Base-by-base conservation (phyloP, 2,113 vertebrate genomes). In the Callithrix jacchus region DNA sequence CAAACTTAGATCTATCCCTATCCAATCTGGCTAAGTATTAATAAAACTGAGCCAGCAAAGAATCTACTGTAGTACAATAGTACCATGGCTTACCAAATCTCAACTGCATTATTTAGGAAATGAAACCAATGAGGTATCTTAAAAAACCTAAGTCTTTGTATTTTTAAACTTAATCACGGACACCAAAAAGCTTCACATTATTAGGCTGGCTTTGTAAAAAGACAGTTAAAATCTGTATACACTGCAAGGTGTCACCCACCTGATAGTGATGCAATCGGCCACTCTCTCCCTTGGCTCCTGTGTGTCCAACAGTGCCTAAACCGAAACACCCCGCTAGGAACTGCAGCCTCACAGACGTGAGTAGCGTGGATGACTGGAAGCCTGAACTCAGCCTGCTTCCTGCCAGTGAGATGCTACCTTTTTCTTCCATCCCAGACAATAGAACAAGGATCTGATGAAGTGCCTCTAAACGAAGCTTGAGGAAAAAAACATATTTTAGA, bases 321-420 rank as follows among this genome's bases (percentile, higher is more conserved):
- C 99, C 99, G 80, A 99, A 99, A 96, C 99, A 99, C 6, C 99
- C 99, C 16, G 99, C 99, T 93, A 99, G 99, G 96, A 99, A 99
- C 95, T 99, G 99, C 52, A 99, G 97, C 96, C 99, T 98, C 91
- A 99, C 99, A 13, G 99, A 99, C 14, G 99, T 99, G 87, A 99
- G 99, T 84, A 99, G 98, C 0, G 99, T 99, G 25, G 99, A 99
- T 0, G 99, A 99, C 97, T 99, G 99, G 98, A 99, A 99, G 93
- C 98, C 98, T 2, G 98, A 61, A 54, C 98, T 96, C 17, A 98
- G 97, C 9, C 98, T 99, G 37, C 98, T 99, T 54, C 98, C 97
- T 52, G 96, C 93, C 9, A 98, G 97, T 0, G 98, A 98, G 87
- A 99, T 96, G 89, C 99, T 99, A 91, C 99, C 99, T 95, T 99